A percentile compares a stretch with the other conserved stretches of the same genome.
phyloP scores from a whole-genome alignment of 2,113 vertebrate species.

The Dasypus novemcinctus region DNA sequence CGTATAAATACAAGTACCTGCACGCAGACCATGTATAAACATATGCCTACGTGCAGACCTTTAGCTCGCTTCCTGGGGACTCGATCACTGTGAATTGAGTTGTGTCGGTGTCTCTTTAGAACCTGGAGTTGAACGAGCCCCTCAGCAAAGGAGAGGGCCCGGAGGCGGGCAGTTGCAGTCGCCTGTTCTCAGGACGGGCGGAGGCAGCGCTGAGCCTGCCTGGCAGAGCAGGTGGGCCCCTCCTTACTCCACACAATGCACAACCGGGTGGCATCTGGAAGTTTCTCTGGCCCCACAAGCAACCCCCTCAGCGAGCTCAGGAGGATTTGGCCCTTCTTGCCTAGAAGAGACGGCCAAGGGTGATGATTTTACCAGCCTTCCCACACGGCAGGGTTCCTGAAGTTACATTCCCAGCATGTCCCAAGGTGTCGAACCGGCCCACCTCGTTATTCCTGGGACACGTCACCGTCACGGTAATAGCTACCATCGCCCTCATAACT shows the following conservation, averaged over 20 bases:
- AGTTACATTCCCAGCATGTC: not conserved
- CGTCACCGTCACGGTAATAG: accelerated
- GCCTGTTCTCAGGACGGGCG: accelerated
- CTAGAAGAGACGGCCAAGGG: accelerated
- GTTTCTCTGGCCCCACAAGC: not conserved
- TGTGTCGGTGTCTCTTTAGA: not conserved
- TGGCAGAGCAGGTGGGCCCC: not conserved
- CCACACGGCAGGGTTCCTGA: not conserved
- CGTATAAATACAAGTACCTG: not conserved
- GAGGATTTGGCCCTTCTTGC: not conserved
- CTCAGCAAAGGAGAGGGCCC: not conserved
- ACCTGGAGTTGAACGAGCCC: not conserved
- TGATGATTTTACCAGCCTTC: not conserved
- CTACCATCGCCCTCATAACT: accelerated
- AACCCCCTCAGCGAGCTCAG: accelerated
- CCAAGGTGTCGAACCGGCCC: not conserved
- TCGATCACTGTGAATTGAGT: not conserved
- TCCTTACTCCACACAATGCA: accelerated
- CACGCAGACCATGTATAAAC: too few relatives aligned
- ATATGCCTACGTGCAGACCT: not conserved
- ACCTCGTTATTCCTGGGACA: not conserved
- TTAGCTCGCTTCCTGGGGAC: not conserved
- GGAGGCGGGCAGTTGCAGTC: accelerated
- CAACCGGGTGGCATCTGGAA: accelerated
- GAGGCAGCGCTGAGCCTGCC: accelerated